These are phyloP conservation scores for Zaprionus camerounensis DNA, from an alignment of 1,140 invertebrate genomes.

Conservation along the genomic window DNA sequence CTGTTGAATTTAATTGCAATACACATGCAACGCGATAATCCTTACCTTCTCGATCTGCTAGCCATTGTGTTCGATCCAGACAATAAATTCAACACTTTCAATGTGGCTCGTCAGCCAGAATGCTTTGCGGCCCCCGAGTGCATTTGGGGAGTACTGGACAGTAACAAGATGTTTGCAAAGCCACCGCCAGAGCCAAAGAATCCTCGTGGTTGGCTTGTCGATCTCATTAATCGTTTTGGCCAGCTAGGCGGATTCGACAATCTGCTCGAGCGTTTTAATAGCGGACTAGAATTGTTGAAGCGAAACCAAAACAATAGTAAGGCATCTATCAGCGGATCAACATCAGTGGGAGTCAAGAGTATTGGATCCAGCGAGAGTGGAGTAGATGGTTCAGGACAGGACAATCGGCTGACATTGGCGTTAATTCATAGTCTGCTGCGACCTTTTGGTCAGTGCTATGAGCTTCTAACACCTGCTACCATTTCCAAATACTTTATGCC, in stretches of 20 bases:
- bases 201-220: constrained; percentile 96
- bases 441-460: constrained; percentile 96
- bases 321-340: constrained; percentile 33
- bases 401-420: constrained; percentile 88
- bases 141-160: constrained; percentile 83
- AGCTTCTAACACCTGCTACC: constrained; percentile 94
- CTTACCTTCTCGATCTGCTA: constrained; percentile 95
- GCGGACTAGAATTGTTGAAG: constrained; percentile 81
- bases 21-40: constrained; percentile 96
- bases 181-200: constrained; percentile 90
- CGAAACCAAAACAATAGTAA: constrained; percentile 78
- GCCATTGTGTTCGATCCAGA: constrained; percentile 97
- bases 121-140: constrained; percentile 86
- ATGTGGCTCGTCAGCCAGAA: constrained; percentile 92
- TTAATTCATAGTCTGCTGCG: constrained; percentile 93
- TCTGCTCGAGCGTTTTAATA: constrained; percentile 93
- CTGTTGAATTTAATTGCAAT: constrained; percentile 96
- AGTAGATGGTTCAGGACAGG: constrained; percentile 61
- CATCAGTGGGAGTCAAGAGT: constrained; percentile 53
- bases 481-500: constrained; percentile 97
- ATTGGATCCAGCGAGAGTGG: constrained; percentile 60
- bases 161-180: constrained; percentile 89
- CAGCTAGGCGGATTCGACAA: constrained; percentile 94
- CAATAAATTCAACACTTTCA: constrained; percentile 98
- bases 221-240: constrained; percentile 98